phyloP scores from a whole-genome alignment of 2,797 vertebrate genomes.

The Cryptoprocta ferox region DNA sequence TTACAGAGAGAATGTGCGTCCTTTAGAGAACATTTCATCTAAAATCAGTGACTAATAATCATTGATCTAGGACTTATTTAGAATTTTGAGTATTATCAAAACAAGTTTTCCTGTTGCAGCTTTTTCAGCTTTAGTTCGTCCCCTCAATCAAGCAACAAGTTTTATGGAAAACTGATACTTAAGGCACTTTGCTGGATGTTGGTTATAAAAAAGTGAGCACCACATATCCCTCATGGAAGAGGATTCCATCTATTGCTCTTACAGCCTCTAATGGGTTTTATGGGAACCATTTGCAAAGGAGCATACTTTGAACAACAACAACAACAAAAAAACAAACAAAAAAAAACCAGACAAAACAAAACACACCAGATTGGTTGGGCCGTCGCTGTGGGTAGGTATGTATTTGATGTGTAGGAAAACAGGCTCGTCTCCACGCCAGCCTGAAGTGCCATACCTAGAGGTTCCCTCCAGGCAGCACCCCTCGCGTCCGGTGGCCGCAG shows the following conservation, averaged over 20 bases:
- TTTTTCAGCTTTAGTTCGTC: not conserved
- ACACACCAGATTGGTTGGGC: not conserved
- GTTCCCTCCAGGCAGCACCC: not conserved
- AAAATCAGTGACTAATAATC: not conserved
- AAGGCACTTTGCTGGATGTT: not conserved
- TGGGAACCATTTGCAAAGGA: not conserved
- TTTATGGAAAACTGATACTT: not conserved
- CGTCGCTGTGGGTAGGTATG: not conserved
- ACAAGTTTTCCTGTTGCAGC: not conserved
- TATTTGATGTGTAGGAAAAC: not conserved
- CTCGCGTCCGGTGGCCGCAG: not conserved
- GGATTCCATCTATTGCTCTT: not conserved
- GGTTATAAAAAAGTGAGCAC: not conserved
- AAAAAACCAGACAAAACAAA: no score
- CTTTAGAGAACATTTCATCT: constrained; percentile 16
- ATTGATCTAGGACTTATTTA: not conserved
- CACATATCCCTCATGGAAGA: not conserved
- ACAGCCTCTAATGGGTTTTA: not conserved
- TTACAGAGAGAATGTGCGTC: constrained; percentile 35
- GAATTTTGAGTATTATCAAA: not conserved
- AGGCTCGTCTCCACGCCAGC: not conserved
- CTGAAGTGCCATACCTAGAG: not conserved
- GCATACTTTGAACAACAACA: not conserved
- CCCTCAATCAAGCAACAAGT: not conserved
- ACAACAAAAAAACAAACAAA: not conserved